Base-by-base conservation (phyloP, 2,888 invertebrate genomes). In the Xylota segnis region DNA sequence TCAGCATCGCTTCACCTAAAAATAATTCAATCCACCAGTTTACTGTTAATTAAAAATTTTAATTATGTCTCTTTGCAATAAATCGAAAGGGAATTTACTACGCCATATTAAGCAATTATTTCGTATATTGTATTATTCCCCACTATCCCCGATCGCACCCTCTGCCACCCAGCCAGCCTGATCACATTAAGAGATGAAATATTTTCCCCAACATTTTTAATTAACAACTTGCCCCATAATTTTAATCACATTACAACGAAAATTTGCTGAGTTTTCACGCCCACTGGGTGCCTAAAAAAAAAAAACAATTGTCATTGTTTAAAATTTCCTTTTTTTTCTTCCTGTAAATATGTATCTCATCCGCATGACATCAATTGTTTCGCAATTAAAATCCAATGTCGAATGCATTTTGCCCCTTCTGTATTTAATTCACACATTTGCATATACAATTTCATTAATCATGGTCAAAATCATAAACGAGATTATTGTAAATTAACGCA, bases 401-500 rank as follows among this genome's bases (percentile, higher is more conserved):
- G 40, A 68, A 56, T 66, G 29, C 7, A 23, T 45, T 81, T 66
- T 45, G 32, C 23, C 18, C 74, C 83, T 68, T 32, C 45, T 56
- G 66, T 37, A 54, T 66, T 74, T 52, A 68, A 74, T 78, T 74
- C 74, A 70, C 79, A 59, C 63, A 86, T 86, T 86, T 81, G 81
- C 84, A 86, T 86, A 81, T 76, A 81, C 54, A 81, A 86, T 86
- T 86, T 72, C 71, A 86, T 86, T 86, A 86, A 86, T 86, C 86
- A 86, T 72, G 82, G 86, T 86, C 86, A 86, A 81, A 81, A 81
- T 86, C 86, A 86, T 81, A 82, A 81, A 81, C 86, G 86, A 68
- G 61, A 82, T 86, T 86, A 86, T 82, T 86, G 86, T 86, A 86
- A 86, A 86, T 86, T 86, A 81, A 86, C 56, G 72, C 76, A 77